Conservation (phyloP, 2,888 invertebrate genomes). For the Stenolophus ochropezus region DNA sequence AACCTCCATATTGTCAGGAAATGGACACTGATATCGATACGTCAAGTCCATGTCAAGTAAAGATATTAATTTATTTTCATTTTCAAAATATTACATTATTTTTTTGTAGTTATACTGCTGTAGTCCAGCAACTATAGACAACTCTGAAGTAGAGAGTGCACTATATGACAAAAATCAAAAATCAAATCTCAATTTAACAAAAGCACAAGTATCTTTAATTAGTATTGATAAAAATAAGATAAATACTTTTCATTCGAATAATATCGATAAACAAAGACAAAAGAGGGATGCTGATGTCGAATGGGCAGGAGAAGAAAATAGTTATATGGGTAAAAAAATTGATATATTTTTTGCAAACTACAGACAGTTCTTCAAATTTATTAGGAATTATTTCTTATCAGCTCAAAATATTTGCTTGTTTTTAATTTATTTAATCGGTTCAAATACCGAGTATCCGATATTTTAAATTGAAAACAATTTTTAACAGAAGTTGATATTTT, state of each 20-base stretch:
- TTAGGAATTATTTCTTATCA: too few relatives aligned
- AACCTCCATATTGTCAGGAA: slow-evolving; percentile 53
- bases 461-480: too few relatives aligned
- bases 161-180: slow-evolving; percentile 64
- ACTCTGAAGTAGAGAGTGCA: slow-evolving; percentile 64
- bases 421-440: too few relatives aligned
- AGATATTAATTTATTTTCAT: neutral
- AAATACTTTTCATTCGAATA: slow-evolving; percentile 70
- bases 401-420: too few relatives aligned
- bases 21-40: slow-evolving; percentile 45
- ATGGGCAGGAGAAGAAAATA: slow-evolving; percentile 67
- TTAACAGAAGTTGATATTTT: too few relatives aligned
- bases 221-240: slow-evolving; percentile 69
- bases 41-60: slow-evolving; percentile 53
- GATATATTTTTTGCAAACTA: neutral
- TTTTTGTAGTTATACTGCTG: slow-evolving; percentile 69
- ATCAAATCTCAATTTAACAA: slow-evolving; percentile 66
- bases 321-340: slow-evolving; percentile 63
- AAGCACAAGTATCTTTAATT: slow-evolving; percentile 65
- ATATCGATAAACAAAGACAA: slow-evolving; percentile 70
- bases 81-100: neutral
- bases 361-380: too few relatives aligned
- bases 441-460: too few relatives aligned
- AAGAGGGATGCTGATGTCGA: slow-evolving; percentile 69
- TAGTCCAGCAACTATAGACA: slow-evolving; percentile 64